Evolutionary conservation across 2,888 invertebrate species (phyloP).

Genomic region (Leistus spinibarbis): DNA sequence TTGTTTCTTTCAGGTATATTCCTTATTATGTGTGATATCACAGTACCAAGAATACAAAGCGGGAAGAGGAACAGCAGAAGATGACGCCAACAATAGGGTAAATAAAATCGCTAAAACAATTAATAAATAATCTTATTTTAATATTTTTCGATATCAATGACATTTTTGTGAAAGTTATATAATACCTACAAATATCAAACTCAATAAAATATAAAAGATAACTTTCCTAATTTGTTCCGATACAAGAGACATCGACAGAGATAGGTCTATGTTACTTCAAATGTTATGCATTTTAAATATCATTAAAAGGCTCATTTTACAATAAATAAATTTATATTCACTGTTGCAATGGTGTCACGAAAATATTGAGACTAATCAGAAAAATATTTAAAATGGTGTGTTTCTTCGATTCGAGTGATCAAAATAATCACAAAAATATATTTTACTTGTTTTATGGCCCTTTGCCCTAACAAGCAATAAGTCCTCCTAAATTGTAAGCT

Average conservation of each 20-base stretch:
- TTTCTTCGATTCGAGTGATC: too few species aligned
- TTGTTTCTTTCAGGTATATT: constrained; percentile 69
- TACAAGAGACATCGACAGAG: not conserved
- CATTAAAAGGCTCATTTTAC: too few species aligned
- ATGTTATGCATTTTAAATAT: too few species aligned
- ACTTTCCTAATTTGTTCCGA: not conserved
- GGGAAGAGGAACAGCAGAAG: constrained; percentile 73
- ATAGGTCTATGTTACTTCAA: not conserved
- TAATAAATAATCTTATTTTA: not conserved
- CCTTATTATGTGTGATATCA: constrained; percentile 82
- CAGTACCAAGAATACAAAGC: constrained; percentile 82
- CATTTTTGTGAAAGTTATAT: constrained; percentile 1
- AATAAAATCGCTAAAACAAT: constrained; percentile 47
- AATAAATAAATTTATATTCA: too few species aligned
- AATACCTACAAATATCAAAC: not conserved
- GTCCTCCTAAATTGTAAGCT: too few species aligned
- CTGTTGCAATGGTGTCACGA: too few species aligned
- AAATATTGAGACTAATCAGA: too few species aligned
- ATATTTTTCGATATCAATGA: constrained; percentile 2
- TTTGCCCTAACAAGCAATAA: too few species aligned
- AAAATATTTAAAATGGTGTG: not conserved
- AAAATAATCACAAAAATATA: too few species aligned
- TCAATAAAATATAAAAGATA: not conserved
- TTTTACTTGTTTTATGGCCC: too few species aligned
- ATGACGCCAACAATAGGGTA: constrained; percentile 67